Evolutionary conservation across 2,888 invertebrate genomes (phyloP), one percentile per base, ranked within the genome.

Genomic region (Odontomyia ornata): DNA sequence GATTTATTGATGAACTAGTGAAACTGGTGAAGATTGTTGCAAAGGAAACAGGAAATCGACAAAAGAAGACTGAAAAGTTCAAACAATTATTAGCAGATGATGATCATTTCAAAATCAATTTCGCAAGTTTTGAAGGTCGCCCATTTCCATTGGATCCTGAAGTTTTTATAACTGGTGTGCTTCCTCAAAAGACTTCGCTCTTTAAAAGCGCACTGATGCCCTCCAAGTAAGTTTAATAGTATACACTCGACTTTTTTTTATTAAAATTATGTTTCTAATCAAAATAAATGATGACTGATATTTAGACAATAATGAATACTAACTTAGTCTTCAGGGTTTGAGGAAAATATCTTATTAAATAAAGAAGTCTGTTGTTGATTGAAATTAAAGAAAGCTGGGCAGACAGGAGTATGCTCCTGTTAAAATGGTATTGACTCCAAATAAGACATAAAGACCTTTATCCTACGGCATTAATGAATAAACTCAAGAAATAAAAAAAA

Each of bases 131-230:
- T 85, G 97, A 98, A 81, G 93, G 96, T 0, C 91, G 99, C 84
- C 96, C 97, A 0, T 93, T 99, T 83, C 98, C 99, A 0, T 86
- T 99, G 13, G 98, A 99, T 88, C 99, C 99, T 0, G 93, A 92
- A 81, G 91, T 98, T 27, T 91, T 90, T 76, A 95, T 99, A 78
- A 93, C 92, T 84, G 96, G 95, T 72, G 95, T 99, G 57, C 89
- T 96, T 72, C 92, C 97, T 0, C 93, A 95, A 82, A 95, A 95
- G 82, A 97, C 98, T 0, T 93, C 93, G 64, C 89, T 99, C 0
- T 99, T 99, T 88, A 99, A 99, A 86, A 98, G 98, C 43, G 96
- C 97, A 0, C 88, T 98, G 76, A 98, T 97, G 96, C 99, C 99
- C 1, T 95, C 96, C 15, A 91, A 90, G 86, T 86, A 80, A 81